phyloP scores from a whole-genome alignment of 2,888 invertebrate genomes.

The Acanthopleura granulata region DNA sequence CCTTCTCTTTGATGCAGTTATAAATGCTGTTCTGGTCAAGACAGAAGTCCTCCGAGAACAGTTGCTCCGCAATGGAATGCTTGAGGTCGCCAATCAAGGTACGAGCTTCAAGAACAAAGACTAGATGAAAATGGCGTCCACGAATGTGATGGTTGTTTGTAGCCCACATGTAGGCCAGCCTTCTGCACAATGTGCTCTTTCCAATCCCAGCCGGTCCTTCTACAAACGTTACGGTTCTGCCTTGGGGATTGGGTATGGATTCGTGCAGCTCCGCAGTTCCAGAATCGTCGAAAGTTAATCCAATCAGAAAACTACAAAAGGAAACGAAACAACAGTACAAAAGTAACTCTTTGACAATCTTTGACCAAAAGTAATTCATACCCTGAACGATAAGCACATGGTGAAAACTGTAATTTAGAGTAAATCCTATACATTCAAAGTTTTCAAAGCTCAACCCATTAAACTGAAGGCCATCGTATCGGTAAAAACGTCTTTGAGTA shows the following conservation, averaged over 20 bases:
- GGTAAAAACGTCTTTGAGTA: too few species aligned
- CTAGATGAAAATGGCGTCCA: slow-evolving; percentile 7
- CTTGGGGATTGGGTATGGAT: background rate
- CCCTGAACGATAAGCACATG: too few species aligned
- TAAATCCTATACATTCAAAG: too few species aligned
- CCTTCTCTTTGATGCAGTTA: background rate
- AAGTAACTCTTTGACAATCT: too few species aligned
- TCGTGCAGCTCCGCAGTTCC: too few species aligned
- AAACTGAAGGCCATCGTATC: too few species aligned
- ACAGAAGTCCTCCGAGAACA: slow-evolving; percentile 3
- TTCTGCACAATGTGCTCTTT: background rate
- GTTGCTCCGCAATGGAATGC: background rate
- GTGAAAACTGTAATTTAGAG: too few species aligned
- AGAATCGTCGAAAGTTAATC: too few species aligned
- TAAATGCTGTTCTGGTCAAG: background rate
- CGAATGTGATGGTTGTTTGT: background rate
- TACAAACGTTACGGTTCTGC: background rate
- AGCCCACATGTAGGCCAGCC: slow-evolving; percentile 1
- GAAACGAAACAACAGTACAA: too few species aligned
- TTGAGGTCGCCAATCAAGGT: background rate
- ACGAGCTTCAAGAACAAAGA: background rate
- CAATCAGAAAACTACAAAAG: too few species aligned
- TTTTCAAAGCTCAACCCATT: too few species aligned
- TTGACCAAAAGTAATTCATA: too few species aligned
- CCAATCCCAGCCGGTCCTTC: slow-evolving; percentile 14